Percentiles rank a stretch among this genome's conserved stretches.
Evolutionary conservation across 2,888 invertebrate species (phyloP).

Genomic region (Automeris io): DNA sequence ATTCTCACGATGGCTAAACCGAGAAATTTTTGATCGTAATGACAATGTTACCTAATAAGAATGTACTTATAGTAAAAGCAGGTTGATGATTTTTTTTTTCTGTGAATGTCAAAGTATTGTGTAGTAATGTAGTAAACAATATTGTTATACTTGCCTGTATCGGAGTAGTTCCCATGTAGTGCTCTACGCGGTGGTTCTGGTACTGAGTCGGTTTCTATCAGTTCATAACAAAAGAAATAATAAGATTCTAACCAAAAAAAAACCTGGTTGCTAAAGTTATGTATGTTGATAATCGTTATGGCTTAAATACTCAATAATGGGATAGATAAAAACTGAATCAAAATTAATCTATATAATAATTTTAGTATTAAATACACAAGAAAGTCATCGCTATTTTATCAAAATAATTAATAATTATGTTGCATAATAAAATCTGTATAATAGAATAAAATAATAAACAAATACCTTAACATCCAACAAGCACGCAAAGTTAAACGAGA

Average conservation of each 20-base stretch:
- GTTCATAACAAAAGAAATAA: conserved; percentile 48
- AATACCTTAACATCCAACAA: conserved; percentile 13
- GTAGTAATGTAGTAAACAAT: conserved; percentile 7
- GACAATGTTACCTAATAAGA: conserved; percentile 34
- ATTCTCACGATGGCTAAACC: conserved; percentile 33
- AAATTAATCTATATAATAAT: no score
- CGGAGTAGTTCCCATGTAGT: conserved; percentile 71
- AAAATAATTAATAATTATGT: no score
- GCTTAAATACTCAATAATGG: background rate
- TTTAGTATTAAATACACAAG: no score
- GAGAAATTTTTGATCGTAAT: conserved; percentile 33
- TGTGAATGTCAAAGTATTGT: background rate
- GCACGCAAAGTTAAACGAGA: conserved; percentile 32
- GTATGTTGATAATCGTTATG: conserved; percentile 30
- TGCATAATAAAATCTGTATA: background rate
- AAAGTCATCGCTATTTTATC: no score
- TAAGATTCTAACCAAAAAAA: conserved; percentile 22
- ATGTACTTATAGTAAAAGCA: conserved; percentile 21
- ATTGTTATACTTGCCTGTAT: conserved; percentile 70
- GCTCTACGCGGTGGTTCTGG: conserved; percentile 81
- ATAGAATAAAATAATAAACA: background rate
- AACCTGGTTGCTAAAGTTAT: conserved; percentile 21
- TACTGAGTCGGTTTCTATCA: conserved; percentile 78
- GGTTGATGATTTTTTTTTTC: conserved; percentile 16
- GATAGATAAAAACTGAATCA: background rate